Evolutionary conservation across 2,797 vertebrate genomes (phyloP).

Genomic region (Neostethus bicornis): DNA sequence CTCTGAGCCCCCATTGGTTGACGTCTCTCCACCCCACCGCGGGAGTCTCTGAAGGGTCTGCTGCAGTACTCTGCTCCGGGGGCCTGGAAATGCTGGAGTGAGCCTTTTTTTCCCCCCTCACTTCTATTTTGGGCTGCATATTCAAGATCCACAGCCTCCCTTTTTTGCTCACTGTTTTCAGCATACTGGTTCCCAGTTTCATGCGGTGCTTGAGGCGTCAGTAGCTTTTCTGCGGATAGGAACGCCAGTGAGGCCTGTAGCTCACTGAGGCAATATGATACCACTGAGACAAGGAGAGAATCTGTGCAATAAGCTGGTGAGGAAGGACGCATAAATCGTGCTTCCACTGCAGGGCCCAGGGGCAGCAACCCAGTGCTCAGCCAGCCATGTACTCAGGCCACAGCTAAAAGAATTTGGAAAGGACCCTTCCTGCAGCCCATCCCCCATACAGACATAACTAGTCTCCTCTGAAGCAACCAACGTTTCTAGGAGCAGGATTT

Average conservation of each 20-base stretch:
- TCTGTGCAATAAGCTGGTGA: constrained; percentile 68
- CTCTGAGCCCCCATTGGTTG: constrained; percentile 80
- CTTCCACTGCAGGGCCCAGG: constrained; percentile 66
- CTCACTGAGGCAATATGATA: constrained; percentile 63
- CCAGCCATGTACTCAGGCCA: constrained; percentile 75
- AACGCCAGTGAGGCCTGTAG: constrained; percentile 51
- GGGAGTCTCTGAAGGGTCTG: constrained; percentile 79
- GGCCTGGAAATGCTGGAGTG: constrained; percentile 79
- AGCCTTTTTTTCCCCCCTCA: constrained; percentile 65
- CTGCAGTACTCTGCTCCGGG: constrained; percentile 79
- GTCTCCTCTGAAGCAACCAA: constrained; percentile 44
- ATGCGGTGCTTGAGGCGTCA: constrained; percentile 19
- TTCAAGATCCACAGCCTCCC: constrained; percentile 63
- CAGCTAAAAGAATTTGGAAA: constrained; percentile 74
- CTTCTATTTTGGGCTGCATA: constrained; percentile 79
- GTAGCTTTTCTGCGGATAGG: constrained; percentile 40
- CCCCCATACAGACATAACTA: constrained; percentile 64
- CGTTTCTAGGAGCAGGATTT: constrained; percentile 19
- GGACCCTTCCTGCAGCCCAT: constrained; percentile 70
- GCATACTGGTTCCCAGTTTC: constrained; percentile 73
- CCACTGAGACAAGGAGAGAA: constrained; percentile 66
- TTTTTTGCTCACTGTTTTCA: constrained; percentile 69
- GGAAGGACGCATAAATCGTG: constrained; percentile 72
- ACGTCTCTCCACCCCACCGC: constrained; percentile 77
- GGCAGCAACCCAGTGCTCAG: constrained; percentile 72